Evolutionary conservation across 1,140 invertebrate species (phyloP), one percentile per base, ranked within the genome.

Genomic region (Oryctes rhinoceros): DNA sequence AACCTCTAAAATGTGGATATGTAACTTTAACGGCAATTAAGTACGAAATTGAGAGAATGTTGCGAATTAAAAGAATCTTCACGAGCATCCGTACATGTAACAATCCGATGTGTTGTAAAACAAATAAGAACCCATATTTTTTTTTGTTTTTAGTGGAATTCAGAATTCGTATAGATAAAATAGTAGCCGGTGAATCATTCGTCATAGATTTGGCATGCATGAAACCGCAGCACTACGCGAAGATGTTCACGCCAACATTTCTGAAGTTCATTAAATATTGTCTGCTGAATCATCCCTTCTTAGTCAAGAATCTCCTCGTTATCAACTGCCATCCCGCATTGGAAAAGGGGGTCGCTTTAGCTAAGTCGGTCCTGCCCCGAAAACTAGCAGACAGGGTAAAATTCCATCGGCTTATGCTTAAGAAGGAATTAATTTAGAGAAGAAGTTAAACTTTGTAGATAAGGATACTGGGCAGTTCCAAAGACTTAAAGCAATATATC

Each of bases 251-350:
- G 10, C 15, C 47, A 20, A 24, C 18, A 11, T 24, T n/a, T 13
- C 18, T 18, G 1, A 53, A 24, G 9, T 74, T 81, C 37, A 82
- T 82, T 30, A 81, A 59, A 59, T 59, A 15, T 2, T n/a, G n/a
- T 15, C 5, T n/a, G 4, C 18, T 59, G 18, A 59, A 15, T n/a
- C 13, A 1, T 5, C 53, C 53, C 4, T 59, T 59, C 5, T 5
- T 59, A n/a, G 24, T 35, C 3, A 71, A 71, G 24, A 71, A 71
- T 15, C 30, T 71, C 65, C 15, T 24, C 65, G 35, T 30, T 0
- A 35, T 71, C 7, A 71, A 71, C 35, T 71, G 65, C 20, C 65
- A 71, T 15, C 65, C 65, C 11, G n/a, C 35, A 1, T 35, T 71
- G 10, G 65, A 71, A 10, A 53, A 49, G 35, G 65, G 65, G 10